phyloP scores from a whole-genome alignment of 2,113 vertebrate species.

The Mola mola region DNA sequence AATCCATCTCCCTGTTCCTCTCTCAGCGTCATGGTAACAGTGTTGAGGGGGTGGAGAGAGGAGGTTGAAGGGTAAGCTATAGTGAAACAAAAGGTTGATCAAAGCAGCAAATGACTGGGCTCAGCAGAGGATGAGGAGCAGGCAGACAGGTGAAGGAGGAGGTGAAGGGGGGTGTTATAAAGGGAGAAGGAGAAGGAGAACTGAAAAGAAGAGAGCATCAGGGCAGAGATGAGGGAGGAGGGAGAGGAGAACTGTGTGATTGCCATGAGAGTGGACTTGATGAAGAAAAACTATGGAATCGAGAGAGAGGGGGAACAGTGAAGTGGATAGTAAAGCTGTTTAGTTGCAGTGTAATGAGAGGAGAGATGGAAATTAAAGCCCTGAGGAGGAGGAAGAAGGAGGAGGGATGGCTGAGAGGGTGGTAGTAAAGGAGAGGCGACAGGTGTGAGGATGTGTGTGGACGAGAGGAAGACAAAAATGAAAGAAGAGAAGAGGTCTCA shows the following conservation, averaged over 20 bases:
- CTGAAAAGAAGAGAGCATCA: background rate
- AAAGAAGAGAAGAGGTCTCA: background rate
- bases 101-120: constrained; percentile 57
- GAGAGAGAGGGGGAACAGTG: too few species aligned
- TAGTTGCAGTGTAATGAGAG: constrained; percentile 5
- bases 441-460: too few species aligned
- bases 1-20: background rate
- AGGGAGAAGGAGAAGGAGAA: background rate
- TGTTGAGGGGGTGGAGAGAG: constrained; percentile 5
- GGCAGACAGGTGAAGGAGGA: background rate
- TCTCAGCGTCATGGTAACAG: constrained; percentile 57
- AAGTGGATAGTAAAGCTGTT: constrained; percentile 25
- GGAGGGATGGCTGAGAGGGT: constrained; percentile 9
- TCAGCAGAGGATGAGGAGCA: constrained; percentile 35
- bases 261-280: too few species aligned
- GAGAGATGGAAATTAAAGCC: constrained; percentile 21
- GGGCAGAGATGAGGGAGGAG: background rate
- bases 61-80: constrained; percentile 30
- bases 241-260: background rate
- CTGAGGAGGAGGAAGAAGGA: constrained; percentile 9
- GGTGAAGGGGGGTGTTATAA: background rate
- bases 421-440: constrained; percentile 10
- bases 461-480: background rate
- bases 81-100: constrained; percentile 54
- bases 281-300: too few species aligned